A percentile compares a stretch with the other conserved stretches of the same genome.
Evolutionary conservation across 92 coral and sea anemone genomes (phyloP).

Genomic region (Zoanthus solanderi): DNA sequence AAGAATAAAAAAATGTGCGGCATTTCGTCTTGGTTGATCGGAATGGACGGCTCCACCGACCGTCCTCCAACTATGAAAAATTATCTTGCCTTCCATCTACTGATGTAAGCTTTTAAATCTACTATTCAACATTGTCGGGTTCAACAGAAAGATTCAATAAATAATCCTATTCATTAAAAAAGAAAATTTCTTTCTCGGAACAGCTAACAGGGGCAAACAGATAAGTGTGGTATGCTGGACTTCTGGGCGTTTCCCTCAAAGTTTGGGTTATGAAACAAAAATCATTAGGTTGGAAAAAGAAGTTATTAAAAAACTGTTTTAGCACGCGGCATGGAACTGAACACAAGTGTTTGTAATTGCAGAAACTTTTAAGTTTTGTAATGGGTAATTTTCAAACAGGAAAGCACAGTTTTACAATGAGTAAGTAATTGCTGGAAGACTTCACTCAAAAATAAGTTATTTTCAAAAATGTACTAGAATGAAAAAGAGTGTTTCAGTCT

Average conservation of each 20-base stretch:
- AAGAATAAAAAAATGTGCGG: conserved; percentile 18
- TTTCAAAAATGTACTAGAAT: too few relatives aligned
- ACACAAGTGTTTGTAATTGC: background rate
- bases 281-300: conserved; percentile 38
- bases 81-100: background rate
- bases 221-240: conserved; percentile 32
- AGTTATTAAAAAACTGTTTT: conserved; percentile 25
- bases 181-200: conserved; percentile 11
- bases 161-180: conserved; percentile 1
- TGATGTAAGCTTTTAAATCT: background rate
- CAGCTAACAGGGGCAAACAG: conserved; percentile 20
- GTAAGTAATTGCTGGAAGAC: too few relatives aligned
- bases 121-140: background rate
- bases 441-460: too few relatives aligned
- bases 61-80: background rate
- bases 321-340: background rate
- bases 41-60: background rate
- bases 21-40: conserved; percentile 17
- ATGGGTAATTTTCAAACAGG: too few relatives aligned
- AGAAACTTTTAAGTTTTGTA: background rate
- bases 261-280: conserved; percentile 21
- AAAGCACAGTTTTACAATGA: too few relatives aligned
- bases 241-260: background rate
- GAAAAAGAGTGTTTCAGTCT: too few relatives aligned
- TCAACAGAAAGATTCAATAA: background rate